phyloP scores from a whole-genome alignment of 1,140 invertebrate genomes.

The Rhopalosiphum maidis region DNA sequence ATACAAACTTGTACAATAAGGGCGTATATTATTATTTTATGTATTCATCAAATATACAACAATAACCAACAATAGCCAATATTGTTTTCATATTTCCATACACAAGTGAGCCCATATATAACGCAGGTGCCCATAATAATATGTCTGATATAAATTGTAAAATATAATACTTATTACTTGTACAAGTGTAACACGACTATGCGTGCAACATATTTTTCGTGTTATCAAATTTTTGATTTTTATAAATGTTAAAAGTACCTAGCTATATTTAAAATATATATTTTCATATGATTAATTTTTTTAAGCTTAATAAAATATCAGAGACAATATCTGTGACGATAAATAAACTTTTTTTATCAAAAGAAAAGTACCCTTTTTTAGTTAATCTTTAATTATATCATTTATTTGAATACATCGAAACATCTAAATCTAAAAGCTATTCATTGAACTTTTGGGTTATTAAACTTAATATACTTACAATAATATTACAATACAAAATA shows the following conservation, averaged over 20 bases:
- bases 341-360: not conserved
- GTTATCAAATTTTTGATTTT: not conserved
- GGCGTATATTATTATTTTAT: not conserved
- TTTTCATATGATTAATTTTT: not conserved
- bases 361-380: not conserved
- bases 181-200: too few species aligned
- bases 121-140: not conserved
- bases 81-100: not conserved
- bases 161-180: not conserved
- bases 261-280: not conserved
- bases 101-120: not conserved
- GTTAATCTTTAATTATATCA: too few species aligned
- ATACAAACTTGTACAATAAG: not conserved
- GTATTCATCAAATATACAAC: not conserved
- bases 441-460: not conserved
- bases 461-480: not conserved
- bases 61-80: too few species aligned
- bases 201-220: not conserved
- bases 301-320: not conserved
- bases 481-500: not conserved
- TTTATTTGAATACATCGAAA: not conserved
- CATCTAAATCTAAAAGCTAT: not conserved
- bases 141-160: not conserved
- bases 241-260: not conserved
- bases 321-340: not conserved